These are phyloP conservation scores for Drosophila pullipes DNA, from an alignment of 2,888 invertebrate genomes.

Conservation along the genomic window DNA sequence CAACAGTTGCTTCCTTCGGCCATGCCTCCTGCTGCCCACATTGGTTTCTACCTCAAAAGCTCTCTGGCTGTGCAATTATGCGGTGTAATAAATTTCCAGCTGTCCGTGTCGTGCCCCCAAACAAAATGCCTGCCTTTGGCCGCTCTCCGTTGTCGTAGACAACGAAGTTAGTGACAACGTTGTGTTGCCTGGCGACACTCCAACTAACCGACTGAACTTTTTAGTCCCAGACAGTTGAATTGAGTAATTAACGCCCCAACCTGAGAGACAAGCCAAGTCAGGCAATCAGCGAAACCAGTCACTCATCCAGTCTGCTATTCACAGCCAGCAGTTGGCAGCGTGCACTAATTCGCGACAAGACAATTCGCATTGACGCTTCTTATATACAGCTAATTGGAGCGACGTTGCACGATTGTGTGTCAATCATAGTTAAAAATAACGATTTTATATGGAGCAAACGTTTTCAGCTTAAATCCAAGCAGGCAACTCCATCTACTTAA, in stretches of 20 bases:
- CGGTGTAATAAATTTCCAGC: constrained; percentile 80
- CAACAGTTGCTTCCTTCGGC: constrained; percentile 62
- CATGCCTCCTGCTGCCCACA: constrained; percentile 23
- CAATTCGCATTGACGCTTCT: constrained; percentile 64
- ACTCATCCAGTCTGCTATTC: constrained; percentile 13
- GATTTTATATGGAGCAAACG: background rate
- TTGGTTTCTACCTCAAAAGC: constrained; percentile 68
- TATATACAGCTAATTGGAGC: constrained; percentile 75
- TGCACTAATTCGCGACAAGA: constrained; percentile 47
- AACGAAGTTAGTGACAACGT: constrained; percentile 60
- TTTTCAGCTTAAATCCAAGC: background rate
- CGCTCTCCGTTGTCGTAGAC: constrained; percentile 15
- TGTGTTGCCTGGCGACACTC: constrained; percentile 47
- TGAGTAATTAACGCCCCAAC: constrained; percentile 78
- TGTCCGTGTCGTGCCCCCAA: constrained; percentile 62
- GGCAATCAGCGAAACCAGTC: constrained; percentile 22
- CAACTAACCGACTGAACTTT: constrained; percentile 55
- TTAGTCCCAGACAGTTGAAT: constrained; percentile 71
- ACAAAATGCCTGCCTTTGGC: background rate
- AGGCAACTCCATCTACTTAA: background rate
- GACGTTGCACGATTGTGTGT: constrained; percentile 46
- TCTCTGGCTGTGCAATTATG: constrained; percentile 80
- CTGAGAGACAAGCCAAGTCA: constrained; percentile 48
- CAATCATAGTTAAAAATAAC: constrained; percentile 38
- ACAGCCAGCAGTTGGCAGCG: constrained; percentile 34